Base-by-base conservation (phyloP, 2,888 invertebrate genomes). In the Patella pellucida region DNA sequence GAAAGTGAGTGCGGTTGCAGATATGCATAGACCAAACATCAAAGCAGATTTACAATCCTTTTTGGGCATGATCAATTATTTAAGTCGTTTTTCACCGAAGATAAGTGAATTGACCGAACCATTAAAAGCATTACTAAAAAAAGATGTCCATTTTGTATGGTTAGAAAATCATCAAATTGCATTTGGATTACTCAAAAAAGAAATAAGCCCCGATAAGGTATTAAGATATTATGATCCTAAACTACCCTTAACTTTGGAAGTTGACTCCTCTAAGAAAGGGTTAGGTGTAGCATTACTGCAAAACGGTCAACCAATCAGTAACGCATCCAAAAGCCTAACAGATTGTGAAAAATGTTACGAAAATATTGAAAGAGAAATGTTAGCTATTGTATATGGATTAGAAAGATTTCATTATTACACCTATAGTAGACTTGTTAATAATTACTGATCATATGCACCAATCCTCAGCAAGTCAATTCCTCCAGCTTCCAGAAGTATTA, bases 281-380 rank as follows among this genome's bases (percentile, higher is more conserved):
- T 70, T 85, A 9, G 83, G 85, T 16, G 83, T 82, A 16, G 76
- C 52, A 0, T 69, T 85, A 2, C 51, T 85, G 11, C 85, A 85
- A 72, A 75, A 85, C 16, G 62, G 62, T 19, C 74, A 68, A 68
- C 84, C 81, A 0, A 77, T 85, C 2, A 76, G 78, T 3, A 86
- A 78, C 71, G 83, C 85, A 31, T 84, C 84, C 0, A 83, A 82
- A 76, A 71, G n/a, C 23, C n/a, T 56, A 11, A 62, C n/a, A 19
- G 62, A 62, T 1, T 62, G 62, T 62, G 62, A 62, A 56, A 56
- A 56, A n/a, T n/a, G n/a, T n/a, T n/a, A n/a, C n/a, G n/a, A n/a
- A n/a, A n/a, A n/a, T n/a, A n/a, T n/a, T n/a, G n/a, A n/a, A n/a
- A n/a, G n/a, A n/a, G n/a, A n/a, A n/a, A 62, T 62, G 62, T 62